Evolutionary conservation across 2,888 invertebrate species (phyloP).

Genomic region (Synanthedon vespiformis): DNA sequence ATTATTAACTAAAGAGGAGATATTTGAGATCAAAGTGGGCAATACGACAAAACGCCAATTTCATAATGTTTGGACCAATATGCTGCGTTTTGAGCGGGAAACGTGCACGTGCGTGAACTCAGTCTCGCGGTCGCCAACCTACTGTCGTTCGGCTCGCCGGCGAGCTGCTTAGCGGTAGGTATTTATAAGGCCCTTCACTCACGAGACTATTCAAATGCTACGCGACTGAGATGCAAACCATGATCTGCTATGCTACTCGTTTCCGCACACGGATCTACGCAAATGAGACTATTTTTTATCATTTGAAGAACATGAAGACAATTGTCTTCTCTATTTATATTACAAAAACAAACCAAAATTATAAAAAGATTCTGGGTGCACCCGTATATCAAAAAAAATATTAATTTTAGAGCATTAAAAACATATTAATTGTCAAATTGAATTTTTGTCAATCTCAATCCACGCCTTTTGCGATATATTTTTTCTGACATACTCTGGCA

Average conservation of each 20-base stretch:
- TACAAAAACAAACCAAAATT: background rate
- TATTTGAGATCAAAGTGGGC: too few relatives aligned
- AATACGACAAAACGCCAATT: too few relatives aligned
- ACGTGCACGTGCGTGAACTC: too few relatives aligned
- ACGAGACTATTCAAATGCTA: background rate
- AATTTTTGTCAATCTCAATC: background rate
- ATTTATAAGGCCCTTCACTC: background rate
- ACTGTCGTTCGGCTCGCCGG: too few relatives aligned
- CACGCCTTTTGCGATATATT: background rate
- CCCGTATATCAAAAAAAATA: background rate
- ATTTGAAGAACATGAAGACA: background rate
- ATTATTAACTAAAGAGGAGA: too few relatives aligned
- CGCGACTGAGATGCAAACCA: background rate
- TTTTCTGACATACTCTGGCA: background rate
- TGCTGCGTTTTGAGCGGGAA: too few relatives aligned
- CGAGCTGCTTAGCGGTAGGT: too few relatives aligned
- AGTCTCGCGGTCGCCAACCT: too few relatives aligned
- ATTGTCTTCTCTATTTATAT: background rate
- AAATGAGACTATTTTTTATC: background rate
- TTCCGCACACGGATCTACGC: background rate
- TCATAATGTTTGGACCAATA: too few relatives aligned
- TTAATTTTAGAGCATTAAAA: too few relatives aligned
- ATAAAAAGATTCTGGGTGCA: background rate
- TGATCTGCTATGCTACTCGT: background rate
- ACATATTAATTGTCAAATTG: too few relatives aligned